Evolutionary conservation across 2,797 vertebrate genomes (phyloP), one percentile per base, ranked within the genome.

Genomic region (Rachycentron canadum): DNA sequence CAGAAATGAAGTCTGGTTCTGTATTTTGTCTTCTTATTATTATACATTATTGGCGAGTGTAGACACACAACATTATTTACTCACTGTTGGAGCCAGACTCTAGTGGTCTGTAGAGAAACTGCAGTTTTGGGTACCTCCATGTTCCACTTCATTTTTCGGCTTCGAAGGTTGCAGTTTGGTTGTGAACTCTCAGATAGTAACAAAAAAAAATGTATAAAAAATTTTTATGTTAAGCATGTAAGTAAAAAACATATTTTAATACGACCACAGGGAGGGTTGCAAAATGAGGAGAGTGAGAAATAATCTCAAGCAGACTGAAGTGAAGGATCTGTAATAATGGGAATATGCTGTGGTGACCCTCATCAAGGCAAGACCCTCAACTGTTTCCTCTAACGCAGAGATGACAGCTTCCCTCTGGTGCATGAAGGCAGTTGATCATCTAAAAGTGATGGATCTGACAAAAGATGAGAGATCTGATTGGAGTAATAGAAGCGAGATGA

Each of bases 381-480:
- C n/a, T 50, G 52, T 65, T 43, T 50, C 38, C 34, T 52, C 61
- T 52, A 19, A 70, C 9, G 65, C 47, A 26, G 28, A 74, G 62
- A 49, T 53, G 60, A 81, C 76, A 83, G 70, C 43, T 30, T 77
- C 61, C 64, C 63, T 87, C 72, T 81, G 73, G 49, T 73, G 34
- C 7, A 2, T 40, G 40, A 79, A 55, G 59, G 67, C 53, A 30
- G 71, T 57, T 55, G 68, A 78, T 88, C 70, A 45, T 78, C 86
- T 68, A 55, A 78, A 88, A 75, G 80, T 79, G 79, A 86, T 80
- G 50, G 49, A 68, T 52, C 70, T 83, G 84, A 83, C 79, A 73
- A 80, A 88, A 83, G 49, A 78, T 25, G 38, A 82, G 65, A 65
- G 63, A 73, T 81, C 57, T 89, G 68, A 87, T 84, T 53, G 73